Conservation (phyloP, 2,797 vertebrate genomes). For the Notoglanidium macrostoma region DNA sequence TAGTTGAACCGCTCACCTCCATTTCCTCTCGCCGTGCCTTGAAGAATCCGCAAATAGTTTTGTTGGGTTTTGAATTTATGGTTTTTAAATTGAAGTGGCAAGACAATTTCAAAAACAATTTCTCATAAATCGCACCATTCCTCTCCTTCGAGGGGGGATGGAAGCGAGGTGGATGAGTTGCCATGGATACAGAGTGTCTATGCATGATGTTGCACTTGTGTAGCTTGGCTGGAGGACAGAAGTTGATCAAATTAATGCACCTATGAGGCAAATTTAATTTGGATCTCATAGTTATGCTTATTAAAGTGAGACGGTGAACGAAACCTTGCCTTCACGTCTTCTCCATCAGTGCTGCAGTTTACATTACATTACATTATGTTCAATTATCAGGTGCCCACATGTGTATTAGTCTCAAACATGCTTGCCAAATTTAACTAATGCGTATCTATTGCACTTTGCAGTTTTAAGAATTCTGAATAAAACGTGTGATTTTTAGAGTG, state of each 20-base stretch:
- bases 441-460: neutral
- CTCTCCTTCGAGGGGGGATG: conserved; percentile 65
- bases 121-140: conserved; percentile 71
- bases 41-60: conserved; percentile 66
- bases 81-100: conserved; percentile 73
- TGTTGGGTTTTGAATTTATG: conserved; percentile 69
- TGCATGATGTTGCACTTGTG: conserved; percentile 43
- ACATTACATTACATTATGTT: conserved; percentile 44
- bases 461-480: conserved; percentile 19
- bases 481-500: neutral
- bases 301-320: conserved; percentile 53
- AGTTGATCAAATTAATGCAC: conserved; percentile 62
- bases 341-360: conserved; percentile 55
- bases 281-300: conserved; percentile 62
- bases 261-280: conserved; percentile 66
- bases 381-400: conserved; percentile 27
- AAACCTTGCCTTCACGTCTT: conserved; percentile 46
- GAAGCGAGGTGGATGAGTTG: conserved; percentile 65
- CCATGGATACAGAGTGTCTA: conserved; percentile 69
- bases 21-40: conserved; percentile 56
- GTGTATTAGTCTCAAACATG: conserved; percentile 18
- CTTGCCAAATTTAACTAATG: conserved; percentile 1
- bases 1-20: conserved; percentile 54
- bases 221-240: conserved; percentile 57
- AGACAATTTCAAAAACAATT: conserved; percentile 78